phyloP scores from a whole-genome alignment of 2,113 vertebrate genomes.

The Cepphus grylle region DNA sequence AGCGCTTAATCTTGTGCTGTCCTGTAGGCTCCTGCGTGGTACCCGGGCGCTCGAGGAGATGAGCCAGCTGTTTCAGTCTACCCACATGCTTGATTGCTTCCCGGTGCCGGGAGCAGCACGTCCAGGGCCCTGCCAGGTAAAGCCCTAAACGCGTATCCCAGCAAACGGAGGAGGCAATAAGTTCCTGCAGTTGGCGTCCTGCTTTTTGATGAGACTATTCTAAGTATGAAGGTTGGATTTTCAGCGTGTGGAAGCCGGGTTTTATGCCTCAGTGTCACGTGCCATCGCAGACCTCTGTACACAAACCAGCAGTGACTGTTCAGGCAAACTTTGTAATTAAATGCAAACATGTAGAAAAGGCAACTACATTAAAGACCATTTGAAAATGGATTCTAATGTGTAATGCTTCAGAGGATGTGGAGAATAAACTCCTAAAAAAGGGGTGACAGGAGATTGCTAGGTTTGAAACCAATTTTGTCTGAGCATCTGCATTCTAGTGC shows the following conservation, averaged over 20 bases:
- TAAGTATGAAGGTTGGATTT: not conserved
- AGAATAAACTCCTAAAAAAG: not conserved
- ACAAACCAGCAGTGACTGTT: not conserved
- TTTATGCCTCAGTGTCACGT: not conserved
- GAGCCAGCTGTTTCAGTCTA: not conserved
- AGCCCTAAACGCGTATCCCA: not conserved
- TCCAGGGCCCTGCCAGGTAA: not conserved
- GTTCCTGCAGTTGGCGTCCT: not conserved
- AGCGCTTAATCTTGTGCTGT: not conserved
- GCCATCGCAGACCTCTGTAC: rapidly evolving
- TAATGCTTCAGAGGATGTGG: not conserved
- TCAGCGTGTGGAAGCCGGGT: not conserved
- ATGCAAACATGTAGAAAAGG: not conserved
- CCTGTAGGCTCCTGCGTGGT: rapidly evolving
- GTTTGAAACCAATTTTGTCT: not conserved
- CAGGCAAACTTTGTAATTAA: not conserved
- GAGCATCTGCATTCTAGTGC: not conserved
- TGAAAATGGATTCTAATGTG: not conserved
- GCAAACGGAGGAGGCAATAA: not conserved
- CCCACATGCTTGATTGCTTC: not conserved
- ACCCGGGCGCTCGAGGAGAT: not conserved
- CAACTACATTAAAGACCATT: not conserved
- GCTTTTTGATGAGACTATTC: not conserved
- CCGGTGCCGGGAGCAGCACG: not conserved
- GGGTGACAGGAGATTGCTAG: not conserved